Conservation (phyloP, 2,113 vertebrate genomes). For the Rhizomys pruinosus region DNA sequence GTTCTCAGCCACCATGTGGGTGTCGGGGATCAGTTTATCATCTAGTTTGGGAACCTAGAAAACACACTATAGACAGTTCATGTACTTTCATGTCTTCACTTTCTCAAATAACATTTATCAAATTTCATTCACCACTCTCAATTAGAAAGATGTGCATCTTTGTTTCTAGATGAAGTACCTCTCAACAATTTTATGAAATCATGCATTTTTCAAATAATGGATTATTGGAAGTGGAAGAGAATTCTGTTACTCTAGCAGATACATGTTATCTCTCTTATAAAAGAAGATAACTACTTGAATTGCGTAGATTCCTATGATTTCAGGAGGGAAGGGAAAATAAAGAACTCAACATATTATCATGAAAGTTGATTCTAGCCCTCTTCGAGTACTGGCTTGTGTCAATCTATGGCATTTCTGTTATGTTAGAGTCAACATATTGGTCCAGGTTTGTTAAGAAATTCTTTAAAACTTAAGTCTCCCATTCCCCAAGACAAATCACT, state of each 20-base stretch:
- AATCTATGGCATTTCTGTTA: neutral
- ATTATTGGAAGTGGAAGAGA: neutral
- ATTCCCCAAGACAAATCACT: no score
- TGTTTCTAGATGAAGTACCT: neutral
- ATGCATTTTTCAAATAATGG: neutral
- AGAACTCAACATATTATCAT: neutral
- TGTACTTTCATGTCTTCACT: neutral
- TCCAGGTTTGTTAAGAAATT: neutral
- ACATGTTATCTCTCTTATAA: neutral
- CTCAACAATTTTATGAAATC: neutral
- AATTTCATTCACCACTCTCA: neutral
- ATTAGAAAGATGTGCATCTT: neutral
- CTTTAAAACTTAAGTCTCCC: no score
- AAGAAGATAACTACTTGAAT: neutral
- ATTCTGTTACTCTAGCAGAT: neutral
- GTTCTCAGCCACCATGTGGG: no score
- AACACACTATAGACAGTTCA: neutral
- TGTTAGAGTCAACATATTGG: neutral
- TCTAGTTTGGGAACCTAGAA: neutral
- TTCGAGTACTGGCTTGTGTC: neutral
- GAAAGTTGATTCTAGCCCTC: neutral
- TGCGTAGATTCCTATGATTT: neutral
- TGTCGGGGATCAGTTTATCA: no score
- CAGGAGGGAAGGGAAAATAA: neutral
- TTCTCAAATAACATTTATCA: slow-evolving; percentile 20